A percentile compares a stretch with the other conserved stretches of the same genome.
phyloP scores from a whole-genome alignment of 2,113 vertebrate genomes.

The Calonectris borealis region DNA sequence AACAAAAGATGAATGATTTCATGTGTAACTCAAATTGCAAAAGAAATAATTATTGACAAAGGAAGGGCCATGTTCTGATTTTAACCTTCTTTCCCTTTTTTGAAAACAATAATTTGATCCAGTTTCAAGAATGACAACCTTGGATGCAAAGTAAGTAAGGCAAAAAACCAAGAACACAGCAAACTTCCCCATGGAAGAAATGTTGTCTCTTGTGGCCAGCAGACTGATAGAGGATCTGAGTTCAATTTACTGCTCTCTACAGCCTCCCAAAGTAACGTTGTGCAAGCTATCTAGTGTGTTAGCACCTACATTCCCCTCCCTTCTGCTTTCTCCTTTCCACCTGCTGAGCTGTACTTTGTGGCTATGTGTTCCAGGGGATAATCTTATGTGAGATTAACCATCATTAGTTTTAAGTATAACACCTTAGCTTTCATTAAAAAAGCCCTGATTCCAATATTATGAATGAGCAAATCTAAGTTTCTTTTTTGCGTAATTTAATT shows the following conservation, averaged over 20 bases:
- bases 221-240: not conserved
- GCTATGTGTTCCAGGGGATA: not conserved
- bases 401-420: not conserved
- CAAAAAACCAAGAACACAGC: not conserved
- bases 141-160: not conserved
- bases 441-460: not conserved
- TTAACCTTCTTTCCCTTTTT: not conserved
- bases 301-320: not conserved
- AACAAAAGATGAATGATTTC: constrained; percentile 59
- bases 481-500: not conserved
- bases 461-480: not conserved
- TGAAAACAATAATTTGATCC: constrained; percentile 19
- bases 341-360: not conserved
- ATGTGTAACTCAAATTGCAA: not conserved
- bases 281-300: not conserved
- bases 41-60: constrained; percentile 47
- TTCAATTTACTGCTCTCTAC: not conserved
- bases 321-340: not conserved
- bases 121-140: not conserved
- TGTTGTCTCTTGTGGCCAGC: not conserved
- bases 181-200: not conserved
- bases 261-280: not conserved
- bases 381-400: not conserved
- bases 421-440: not conserved
- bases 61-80: constrained; percentile 1